phyloP scores from a whole-genome alignment of 2,113 vertebrate species.

The Neodontobutis hainanensis region DNA sequence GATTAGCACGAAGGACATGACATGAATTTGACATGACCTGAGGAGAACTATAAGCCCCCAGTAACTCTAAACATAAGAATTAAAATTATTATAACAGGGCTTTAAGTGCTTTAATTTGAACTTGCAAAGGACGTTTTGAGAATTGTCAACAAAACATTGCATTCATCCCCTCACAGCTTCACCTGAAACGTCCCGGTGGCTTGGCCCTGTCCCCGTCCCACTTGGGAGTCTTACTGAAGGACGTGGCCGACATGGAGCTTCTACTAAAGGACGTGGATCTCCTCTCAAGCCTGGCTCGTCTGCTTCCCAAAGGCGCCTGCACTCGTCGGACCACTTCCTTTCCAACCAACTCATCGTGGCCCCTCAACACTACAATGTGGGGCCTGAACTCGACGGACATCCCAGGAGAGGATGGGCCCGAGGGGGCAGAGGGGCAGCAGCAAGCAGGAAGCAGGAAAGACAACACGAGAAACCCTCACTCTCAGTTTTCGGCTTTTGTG shows the following conservation, averaged over 20 bases:
- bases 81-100: no score
- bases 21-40: no score
- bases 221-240: conserved; percentile 82
- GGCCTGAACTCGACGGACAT: conserved; percentile 70
- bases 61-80: no score
- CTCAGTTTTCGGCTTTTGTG: conserved; percentile 92
- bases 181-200: conserved; percentile 76
- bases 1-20: no score
- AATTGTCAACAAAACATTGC: neutral
- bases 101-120: no score
- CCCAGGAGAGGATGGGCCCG: conserved; percentile 29
- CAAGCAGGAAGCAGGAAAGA: conserved; percentile 28
- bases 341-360: conserved; percentile 61
- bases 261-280: conserved; percentile 88
- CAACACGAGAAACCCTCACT: conserved; percentile 72
- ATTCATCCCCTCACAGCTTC: conserved; percentile 76
- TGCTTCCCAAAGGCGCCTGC: conserved; percentile 92
- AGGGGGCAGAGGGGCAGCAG: conserved; percentile 29
- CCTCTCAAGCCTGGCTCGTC: conserved; percentile 86
- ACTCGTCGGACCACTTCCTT: conserved; percentile 61
- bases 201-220: conserved; percentile 77
- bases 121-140: no score
- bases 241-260: conserved; percentile 86
- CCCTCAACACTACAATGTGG: conserved; percentile 68
- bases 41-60: no score